Base-by-base conservation (phyloP, 2,113 vertebrate genomes). In the Hippolais icterina region DNA sequence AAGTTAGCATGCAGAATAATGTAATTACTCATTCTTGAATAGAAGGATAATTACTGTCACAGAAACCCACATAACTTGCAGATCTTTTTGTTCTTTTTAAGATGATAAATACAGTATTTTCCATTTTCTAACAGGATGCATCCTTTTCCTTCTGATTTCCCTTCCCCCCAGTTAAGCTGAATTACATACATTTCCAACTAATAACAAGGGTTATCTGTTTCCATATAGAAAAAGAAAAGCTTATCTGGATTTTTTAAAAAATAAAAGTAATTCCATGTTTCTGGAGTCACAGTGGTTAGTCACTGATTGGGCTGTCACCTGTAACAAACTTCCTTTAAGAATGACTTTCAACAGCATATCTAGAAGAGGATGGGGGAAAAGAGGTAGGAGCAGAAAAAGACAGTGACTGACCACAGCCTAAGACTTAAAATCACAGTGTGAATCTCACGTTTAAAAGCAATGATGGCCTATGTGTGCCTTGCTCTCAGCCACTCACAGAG, bases 51-150 rank as follows among this genome's bases (percentile, higher is more conserved):
- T 93, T 90, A 90, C 94, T 96, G 82, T 95, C 95, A 90, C 95
- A 74, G 75, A 96, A 96, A 93, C 94, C 96, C 96, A 94, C 94
- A 79, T 86, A 92, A 95, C 94, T 95, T 88, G 89, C 63, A 90
- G 94, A 96, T 94, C 97, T 96, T 94, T 94, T 91, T 96, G 95
- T 97, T 96, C 96, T 82, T 95, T 83, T 96, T 94, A 96, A 97
- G 92, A 96, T 94, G 96, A 97, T 84, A 94, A 97, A 96, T 93
- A 94, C 44, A 87, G 86, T 86, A 79, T 92, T 97, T 94, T 80
- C 86, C 90, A 56, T 87, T 91, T 96, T 80, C 61, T 82, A 94
- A 87, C 91, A 96, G 63, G 85, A 90, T 81, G 92, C 74, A 47
- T 86, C 79, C 76, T 96, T 94, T 93, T 88, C 75, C 60, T 93